phyloP scores from a whole-genome alignment of 1,140 invertebrate species.

The Cyphomyrmex costatus region DNA sequence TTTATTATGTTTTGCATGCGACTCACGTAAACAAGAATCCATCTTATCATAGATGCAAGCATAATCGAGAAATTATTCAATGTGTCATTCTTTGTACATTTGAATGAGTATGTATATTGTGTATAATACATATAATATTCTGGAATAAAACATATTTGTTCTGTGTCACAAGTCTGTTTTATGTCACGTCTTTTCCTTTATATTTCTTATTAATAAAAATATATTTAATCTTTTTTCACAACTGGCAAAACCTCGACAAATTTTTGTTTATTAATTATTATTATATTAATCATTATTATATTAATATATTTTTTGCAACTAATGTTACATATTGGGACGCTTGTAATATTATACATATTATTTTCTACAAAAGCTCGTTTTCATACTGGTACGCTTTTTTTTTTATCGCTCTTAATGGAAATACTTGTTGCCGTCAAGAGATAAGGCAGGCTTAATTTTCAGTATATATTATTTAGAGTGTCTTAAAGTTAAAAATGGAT shows the following conservation, averaged over 20 bases:
- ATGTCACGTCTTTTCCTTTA: not conserved
- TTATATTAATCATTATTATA: too few relatives aligned
- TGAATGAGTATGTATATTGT: not conserved
- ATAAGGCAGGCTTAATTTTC: not conserved
- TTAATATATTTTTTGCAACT: too few relatives aligned
- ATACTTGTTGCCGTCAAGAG: not conserved
- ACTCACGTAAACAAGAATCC: not conserved
- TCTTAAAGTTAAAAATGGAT: not conserved
- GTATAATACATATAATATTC: not conserved
- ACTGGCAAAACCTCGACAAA: not conserved
- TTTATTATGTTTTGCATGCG: not conserved
- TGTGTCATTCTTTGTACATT: not conserved
- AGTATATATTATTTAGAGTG: not conserved
- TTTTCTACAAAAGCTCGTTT: not conserved
- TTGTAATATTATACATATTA: not conserved
- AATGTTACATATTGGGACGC: not conserved
- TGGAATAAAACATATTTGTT: not conserved
- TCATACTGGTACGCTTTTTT: not conserved
- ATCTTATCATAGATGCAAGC: not conserved
- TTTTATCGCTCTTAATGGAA: constrained; percentile 9
- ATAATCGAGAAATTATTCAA: not conserved
- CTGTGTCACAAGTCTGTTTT: not conserved
- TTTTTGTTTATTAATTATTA: constrained; percentile 7
- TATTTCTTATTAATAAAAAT: constrained; percentile 40
- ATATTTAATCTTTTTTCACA: not conserved